Percentiles rank a stretch among this genome's conserved stretches.
phyloP scores from a whole-genome alignment of 1,140 invertebrate genomes.

The Kradibia gibbosae region DNA sequence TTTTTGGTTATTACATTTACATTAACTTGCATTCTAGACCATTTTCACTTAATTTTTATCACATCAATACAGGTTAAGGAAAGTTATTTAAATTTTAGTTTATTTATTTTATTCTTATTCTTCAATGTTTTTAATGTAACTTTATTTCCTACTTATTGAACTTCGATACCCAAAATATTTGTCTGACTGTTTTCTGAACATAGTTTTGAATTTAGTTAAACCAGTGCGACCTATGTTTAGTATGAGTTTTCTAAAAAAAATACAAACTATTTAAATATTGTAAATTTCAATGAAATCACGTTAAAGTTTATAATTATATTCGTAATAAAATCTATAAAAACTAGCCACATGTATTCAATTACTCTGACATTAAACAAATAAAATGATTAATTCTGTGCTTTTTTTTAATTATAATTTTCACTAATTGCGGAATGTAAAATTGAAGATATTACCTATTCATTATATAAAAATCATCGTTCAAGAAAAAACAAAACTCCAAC shows the following conservation, averaged over 20 bases:
- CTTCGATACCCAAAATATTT: not conserved
- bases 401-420: too few species aligned
- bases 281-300: not conserved
- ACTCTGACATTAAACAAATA: too few species aligned
- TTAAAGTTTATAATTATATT: not conserved
- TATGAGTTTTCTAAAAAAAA: not conserved
- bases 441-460: too few species aligned
- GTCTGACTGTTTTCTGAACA: slow-evolving; percentile 9
- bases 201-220: slow-evolving; percentile 1
- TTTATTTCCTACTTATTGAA: slow-evolving; percentile 6
- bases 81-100: not conserved
- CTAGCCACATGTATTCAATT: not conserved
- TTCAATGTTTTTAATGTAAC: too few species aligned
- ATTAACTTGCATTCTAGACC: not conserved
- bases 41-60: not conserved
- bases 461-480: not conserved
- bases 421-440: too few species aligned
- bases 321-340: not conserved
- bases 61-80: not conserved
- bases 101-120: not conserved
- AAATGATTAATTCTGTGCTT: too few species aligned
- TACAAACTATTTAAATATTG: not conserved
- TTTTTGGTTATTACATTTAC: not conserved
- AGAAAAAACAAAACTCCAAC: not conserved
- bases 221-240: not conserved